phyloP scores from a whole-genome alignment of 2,797 vertebrate genomes.

The Amblyopsis hoosieri region DNA sequence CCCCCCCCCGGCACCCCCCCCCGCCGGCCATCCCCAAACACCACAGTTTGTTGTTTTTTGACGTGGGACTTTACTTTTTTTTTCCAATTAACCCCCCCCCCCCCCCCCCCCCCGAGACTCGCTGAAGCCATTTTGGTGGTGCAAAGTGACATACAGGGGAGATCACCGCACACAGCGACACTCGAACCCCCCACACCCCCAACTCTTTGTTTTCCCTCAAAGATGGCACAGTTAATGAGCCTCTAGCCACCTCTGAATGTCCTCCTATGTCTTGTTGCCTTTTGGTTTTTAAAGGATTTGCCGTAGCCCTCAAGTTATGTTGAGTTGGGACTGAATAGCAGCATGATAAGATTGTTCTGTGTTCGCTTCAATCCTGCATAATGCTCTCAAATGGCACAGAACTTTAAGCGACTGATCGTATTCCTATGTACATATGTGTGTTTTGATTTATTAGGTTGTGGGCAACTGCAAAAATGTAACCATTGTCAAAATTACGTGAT shows the following conservation, averaged over 20 bases:
- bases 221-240: constrained; percentile 40
- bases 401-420: constrained; percentile 52
- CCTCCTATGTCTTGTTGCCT: constrained; percentile 35
- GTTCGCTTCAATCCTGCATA: constrained; percentile 47
- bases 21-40: no score
- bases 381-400: constrained; percentile 43
- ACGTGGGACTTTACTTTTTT: no score
- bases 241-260: constrained; percentile 32
- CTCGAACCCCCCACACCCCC: neutral
- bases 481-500: constrained; percentile 38
- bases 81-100: no score
- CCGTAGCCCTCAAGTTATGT: neutral
- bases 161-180: neutral
- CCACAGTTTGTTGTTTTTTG: no score
- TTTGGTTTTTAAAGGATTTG: constrained; percentile 31
- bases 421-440: constrained; percentile 59
- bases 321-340: constrained; percentile 43
- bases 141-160: constrained; percentile 27
- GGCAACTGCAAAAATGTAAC: constrained; percentile 57
- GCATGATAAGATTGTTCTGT: constrained; percentile 56
- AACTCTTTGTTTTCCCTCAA: constrained; percentile 25
- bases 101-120: no score
- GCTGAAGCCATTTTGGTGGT: constrained; percentile 26
- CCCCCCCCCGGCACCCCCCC: no score
- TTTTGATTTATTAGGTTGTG: constrained; percentile 53